Evolutionary conservation across 2,797 vertebrate species (phyloP).

Genomic region (Diplodus sargus): DNA sequence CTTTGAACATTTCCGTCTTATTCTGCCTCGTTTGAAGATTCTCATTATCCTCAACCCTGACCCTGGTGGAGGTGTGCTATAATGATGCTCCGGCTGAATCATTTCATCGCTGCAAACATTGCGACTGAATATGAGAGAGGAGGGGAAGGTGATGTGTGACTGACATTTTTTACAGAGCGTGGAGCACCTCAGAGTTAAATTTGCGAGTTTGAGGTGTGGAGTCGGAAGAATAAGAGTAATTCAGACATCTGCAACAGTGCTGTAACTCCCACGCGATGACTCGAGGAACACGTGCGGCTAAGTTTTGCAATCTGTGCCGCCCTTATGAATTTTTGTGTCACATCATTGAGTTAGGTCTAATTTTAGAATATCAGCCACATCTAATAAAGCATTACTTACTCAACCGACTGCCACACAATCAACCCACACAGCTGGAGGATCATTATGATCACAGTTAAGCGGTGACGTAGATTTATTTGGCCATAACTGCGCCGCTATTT

Average conservation of each 20-base stretch:
- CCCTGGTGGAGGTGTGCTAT: not conserved
- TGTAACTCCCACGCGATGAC: conserved; percentile 7
- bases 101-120: conserved; percentile 2
- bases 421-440: conserved; percentile 38
- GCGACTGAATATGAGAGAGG: conserved; percentile 9
- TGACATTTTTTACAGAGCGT: not conserved
- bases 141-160: conserved; percentile 8
- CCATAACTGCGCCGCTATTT: conserved; percentile 33
- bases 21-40: not conserved
- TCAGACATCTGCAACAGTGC: conserved; percentile 5
- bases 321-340: conserved; percentile 3
- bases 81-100: not conserved
- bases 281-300: conserved; percentile 14
- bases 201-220: conserved; percentile 9
- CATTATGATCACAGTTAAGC: conserved; percentile 31
- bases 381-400: conserved; percentile 8
- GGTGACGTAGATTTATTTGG: conserved; percentile 26
- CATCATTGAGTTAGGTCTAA: conserved; percentile 15
- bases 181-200: conserved; percentile 21
- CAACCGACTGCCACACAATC: conserved; percentile 9
- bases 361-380: conserved; percentile 33
- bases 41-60: not conserved
- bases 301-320: not conserved
- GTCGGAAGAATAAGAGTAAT: conserved; percentile 27
- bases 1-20: not conserved